Percentiles rank a stretch among this genome's conserved stretches.
Evolutionary conservation across 64 coral and sea anemone species (phyloP).

Genomic region (Actinia equina): DNA sequence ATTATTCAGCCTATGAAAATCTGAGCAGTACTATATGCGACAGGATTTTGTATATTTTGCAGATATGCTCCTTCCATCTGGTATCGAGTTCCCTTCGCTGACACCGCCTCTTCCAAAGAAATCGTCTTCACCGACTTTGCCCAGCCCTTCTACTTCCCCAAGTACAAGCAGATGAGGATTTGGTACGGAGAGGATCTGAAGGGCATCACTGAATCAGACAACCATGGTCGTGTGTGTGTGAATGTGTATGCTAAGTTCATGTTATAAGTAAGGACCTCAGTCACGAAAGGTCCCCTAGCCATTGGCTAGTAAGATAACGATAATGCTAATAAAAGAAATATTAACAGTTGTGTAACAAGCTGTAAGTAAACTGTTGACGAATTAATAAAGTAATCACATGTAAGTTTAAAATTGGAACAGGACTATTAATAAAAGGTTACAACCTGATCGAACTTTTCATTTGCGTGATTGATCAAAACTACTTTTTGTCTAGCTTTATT

Average conservation of each 20-base stretch:
- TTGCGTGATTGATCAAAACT: no score
- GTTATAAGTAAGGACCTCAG: neutral
- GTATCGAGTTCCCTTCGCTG: neutral
- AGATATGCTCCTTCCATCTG: neutral
- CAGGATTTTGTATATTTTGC: neutral
- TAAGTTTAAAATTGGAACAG: no score
- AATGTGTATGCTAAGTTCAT: conserved; percentile 15
- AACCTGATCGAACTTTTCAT: no score
- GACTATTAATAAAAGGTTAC: no score
- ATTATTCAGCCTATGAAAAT: neutral
- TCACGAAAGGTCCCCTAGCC: no score
- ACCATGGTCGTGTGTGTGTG: neutral
- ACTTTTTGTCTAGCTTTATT: no score
- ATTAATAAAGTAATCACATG: no score
- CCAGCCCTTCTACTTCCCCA: neutral
- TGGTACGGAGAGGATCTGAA: conserved; percentile 13
- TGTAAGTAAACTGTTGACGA: no score
- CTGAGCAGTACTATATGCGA: no score
- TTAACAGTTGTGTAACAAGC: no score
- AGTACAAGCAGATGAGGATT: neutral
- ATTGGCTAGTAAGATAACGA: no score
- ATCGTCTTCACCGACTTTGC: conserved; percentile 6
- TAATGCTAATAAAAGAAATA: no score
- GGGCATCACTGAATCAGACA: neutral
- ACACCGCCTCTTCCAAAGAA: neutral